Base-by-base conservation (phyloP, 2,888 invertebrate genomes). In the Drosophila pseudotakahashii region DNA sequence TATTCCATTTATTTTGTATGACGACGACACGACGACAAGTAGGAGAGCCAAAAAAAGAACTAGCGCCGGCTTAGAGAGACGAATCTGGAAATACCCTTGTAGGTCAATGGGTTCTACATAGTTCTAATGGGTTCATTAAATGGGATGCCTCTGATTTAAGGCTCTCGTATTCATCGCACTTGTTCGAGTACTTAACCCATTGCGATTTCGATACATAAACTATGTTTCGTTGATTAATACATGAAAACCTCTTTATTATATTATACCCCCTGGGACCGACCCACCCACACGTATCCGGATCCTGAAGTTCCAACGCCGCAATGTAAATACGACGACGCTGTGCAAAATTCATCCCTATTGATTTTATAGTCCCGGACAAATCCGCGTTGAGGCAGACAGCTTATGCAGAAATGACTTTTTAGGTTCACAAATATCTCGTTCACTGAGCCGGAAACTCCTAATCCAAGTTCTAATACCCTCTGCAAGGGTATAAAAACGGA, bases 1-100 rank as follows among this genome's bases (percentile, higher is more conserved):
- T 73, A 85, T 77, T 80, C 64, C 59, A 75, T 70, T 82, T 77
- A 78, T 75, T 73, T 75, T 55, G 67, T 70, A 67, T 81, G 72
- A 70, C 54, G 67, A 57, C 58, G 59, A 73, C 73, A 60, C 59
- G 58, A 72, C 55, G 47, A 64, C 47, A 62, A 77, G 58, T 30
- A 45, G 39, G 41, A 55, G 48, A 71, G 47, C 53, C 41, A 71
- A 54, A 37, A 55, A 47, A 59, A 54, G 44, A 72, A 77, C 26
- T 42, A 61, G 26, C 39, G 19, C 34, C 42, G 9, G 34, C 41
- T 34, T 11, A n/a, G 34, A 42, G 16, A 7, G 42, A 13, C 62
- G 62, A 48, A 63, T 2, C 41, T n/a, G n/a, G 2, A 34, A n/a
- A 63, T 63, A 61, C 62, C 62, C 62, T 32, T 48, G 34, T 16